These are phyloP conservation scores for Micrastur ruficollis DNA, from an alignment of 2,797 vertebrate species.

Conservation along the genomic window DNA sequence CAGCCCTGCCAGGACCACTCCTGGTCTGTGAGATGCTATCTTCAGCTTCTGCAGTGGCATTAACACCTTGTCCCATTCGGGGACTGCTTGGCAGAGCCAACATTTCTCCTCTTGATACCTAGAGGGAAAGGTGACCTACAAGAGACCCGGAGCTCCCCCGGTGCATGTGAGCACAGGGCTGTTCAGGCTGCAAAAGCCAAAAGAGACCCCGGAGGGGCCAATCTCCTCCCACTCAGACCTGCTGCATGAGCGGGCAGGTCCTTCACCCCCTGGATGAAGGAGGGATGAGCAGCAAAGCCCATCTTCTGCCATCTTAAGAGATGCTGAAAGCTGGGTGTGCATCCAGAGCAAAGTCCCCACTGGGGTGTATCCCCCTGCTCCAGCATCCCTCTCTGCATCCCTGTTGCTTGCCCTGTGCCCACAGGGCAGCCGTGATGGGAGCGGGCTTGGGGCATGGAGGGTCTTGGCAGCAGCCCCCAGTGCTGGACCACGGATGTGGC, in stretches of 20 bases:
- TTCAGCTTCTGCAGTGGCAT: neutral
- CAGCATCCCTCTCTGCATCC: neutral
- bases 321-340: neutral
- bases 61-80: neutral
- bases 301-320: neutral
- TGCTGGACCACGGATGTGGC: neutral
- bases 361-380: neutral
- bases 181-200: neutral
- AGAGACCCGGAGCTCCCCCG: neutral
- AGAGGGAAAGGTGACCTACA: neutral
- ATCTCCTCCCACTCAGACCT: neutral
- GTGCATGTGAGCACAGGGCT: fast-evolving
- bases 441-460: neutral
- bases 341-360: neutral
- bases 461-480: neutral
- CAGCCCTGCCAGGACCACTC: neutral
- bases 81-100: neutral
- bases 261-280: neutral
- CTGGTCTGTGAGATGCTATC: neutral
- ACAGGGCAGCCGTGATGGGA: neutral
- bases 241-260: neutral
- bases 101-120: neutral
- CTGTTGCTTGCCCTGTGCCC: fast-evolving
- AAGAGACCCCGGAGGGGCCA: no score
- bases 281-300: neutral